These are phyloP conservation scores for Megathymus violae DNA, from an alignment of 1,140 invertebrate genomes.

Conservation along the genomic window DNA sequence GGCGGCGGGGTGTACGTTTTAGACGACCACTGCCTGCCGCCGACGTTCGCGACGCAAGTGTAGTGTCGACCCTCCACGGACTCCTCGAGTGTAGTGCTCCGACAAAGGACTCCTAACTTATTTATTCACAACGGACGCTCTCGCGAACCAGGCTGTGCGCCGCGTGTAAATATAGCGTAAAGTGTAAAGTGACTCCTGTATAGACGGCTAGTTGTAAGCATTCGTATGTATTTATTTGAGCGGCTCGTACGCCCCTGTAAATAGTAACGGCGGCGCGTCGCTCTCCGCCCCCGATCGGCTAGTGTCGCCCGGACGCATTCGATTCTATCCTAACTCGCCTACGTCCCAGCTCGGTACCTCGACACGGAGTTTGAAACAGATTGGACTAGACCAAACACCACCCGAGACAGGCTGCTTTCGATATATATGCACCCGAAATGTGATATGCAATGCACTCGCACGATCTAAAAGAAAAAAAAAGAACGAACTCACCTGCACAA, in stretches of 20 bases:
- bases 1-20: slow-evolving; percentile 82
- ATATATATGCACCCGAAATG: neutral
- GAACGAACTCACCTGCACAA: neutral
- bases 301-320: slow-evolving; percentile 57
- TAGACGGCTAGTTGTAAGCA: slow-evolving; percentile 77
- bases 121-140: slow-evolving; percentile 78
- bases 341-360: neutral
- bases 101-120: slow-evolving; percentile 70
- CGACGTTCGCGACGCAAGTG: slow-evolving; percentile 83
- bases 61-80: slow-evolving; percentile 64
- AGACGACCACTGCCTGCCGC: slow-evolving; percentile 82
- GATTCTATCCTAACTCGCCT: neutral
- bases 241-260: slow-evolving; percentile 76
- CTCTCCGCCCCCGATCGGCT: slow-evolving; percentile 65
- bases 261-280: slow-evolving; percentile 74
- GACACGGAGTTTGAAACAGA: neutral
- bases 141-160: slow-evolving; percentile 79
- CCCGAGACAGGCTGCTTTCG: neutral
- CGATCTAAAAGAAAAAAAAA: neutral
- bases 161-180: slow-evolving; percentile 81
- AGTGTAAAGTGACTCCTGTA: slow-evolving; percentile 82
- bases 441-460: neutral
- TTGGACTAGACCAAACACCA: neutral
- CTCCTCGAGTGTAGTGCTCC: slow-evolving; percentile 40
- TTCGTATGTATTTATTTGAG: slow-evolving; percentile 81